phyloP scores from a whole-genome alignment of 2,113 vertebrate species.

The Empidonax traillii region DNA sequence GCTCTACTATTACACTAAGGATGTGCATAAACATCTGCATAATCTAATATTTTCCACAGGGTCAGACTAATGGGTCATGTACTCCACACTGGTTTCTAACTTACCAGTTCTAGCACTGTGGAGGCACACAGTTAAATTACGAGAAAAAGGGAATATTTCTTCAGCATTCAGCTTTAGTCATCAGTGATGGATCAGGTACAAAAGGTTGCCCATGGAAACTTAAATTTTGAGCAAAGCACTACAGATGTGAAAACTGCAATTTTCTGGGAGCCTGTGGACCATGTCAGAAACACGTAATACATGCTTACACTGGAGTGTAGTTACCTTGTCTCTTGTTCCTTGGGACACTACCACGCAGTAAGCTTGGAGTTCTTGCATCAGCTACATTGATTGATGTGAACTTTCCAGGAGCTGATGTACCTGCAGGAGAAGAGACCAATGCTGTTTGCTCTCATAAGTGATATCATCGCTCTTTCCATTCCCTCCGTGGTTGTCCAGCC shows the following conservation, averaged over 20 bases:
- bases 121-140: neutral
- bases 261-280: neutral
- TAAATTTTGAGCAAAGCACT: neutral
- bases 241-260: neutral
- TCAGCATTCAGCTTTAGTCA: neutral
- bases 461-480: neutral
- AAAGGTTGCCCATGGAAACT: neutral
- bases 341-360: neutral
- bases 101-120: neutral
- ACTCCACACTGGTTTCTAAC: neutral
- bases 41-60: neutral
- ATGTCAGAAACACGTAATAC: neutral
- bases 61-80: neutral
- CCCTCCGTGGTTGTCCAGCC: accelerated
- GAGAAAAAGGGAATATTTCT: neutral
- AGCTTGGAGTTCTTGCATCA: neutral
- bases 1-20: neutral
- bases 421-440: neutral
- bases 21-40: neutral
- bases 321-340: neutral
- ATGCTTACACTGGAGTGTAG: accelerated
- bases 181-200: accelerated
- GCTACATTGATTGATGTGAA: accelerated
- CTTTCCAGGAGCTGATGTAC: neutral
- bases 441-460: neutral